These are phyloP conservation scores for Phyllotis vaccarum DNA, from an alignment of 2,797 vertebrate genomes.

Conservation along the genomic window DNA sequence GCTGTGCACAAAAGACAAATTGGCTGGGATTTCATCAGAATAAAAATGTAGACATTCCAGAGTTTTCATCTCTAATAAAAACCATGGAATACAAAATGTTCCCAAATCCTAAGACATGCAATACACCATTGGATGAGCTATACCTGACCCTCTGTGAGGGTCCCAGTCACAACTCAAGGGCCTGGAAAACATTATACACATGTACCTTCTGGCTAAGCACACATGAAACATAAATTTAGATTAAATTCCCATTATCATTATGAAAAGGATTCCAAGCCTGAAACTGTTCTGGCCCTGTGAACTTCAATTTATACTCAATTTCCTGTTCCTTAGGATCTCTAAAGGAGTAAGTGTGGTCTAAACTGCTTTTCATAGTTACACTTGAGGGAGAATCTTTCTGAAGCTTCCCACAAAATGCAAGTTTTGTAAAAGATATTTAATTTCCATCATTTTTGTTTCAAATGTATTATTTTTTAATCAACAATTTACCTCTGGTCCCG, in stretches of 20 bases:
- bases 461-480: constrained; percentile 49
- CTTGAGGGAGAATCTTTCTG: constrained; percentile 10
- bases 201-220: not conserved
- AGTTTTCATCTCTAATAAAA: not conserved
- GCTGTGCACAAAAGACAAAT: not conserved
- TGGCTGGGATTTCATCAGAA: constrained; percentile 7
- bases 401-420: not conserved
- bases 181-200: not conserved
- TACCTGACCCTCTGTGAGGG: not conserved
- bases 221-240: not conserved
- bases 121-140: not conserved
- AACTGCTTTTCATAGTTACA: constrained; percentile 44
- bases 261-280: not conserved
- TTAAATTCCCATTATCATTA: not conserved
- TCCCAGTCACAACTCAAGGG: not conserved
- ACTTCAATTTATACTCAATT: not conserved
- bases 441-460: not conserved
- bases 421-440: constrained; percentile 59
- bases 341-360: not conserved
- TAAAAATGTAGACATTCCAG: not conserved
- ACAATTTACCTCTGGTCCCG: constrained; percentile 92
- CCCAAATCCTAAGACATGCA: not conserved
- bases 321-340: not conserved
- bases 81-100: not conserved
- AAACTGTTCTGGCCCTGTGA: not conserved